Conservation (phyloP, 2,797 vertebrate genomes). For the Sebastes diaconus region DNA sequence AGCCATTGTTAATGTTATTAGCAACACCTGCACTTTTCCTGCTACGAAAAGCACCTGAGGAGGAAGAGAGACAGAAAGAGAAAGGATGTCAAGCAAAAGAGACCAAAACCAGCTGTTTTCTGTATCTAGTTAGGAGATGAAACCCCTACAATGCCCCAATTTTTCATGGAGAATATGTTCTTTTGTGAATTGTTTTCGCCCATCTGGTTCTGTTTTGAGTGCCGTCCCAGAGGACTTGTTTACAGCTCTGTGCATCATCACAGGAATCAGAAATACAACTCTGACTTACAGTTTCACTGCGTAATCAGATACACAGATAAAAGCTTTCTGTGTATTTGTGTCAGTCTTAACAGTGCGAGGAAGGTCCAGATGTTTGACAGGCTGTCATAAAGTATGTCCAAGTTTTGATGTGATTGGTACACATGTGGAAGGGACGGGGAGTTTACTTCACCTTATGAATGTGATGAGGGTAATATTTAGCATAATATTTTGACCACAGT, state of each 20-base stretch:
- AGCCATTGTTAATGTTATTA: neutral
- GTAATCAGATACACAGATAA: conserved; percentile 52
- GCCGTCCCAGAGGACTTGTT: conserved; percentile 68
- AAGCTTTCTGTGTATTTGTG: conserved; percentile 50
- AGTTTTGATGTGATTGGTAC: conserved; percentile 29
- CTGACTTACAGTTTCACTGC: conserved; percentile 38
- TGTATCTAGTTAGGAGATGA: conserved; percentile 56
- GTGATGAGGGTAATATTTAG: conserved; percentile 5
- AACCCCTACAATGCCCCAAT: conserved; percentile 54
- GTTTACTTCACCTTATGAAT: neutral
- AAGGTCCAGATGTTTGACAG: conserved; percentile 49
- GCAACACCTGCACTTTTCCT: neutral
- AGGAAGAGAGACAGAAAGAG: conserved; percentile 8
- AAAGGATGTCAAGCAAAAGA: conserved; percentile 27
- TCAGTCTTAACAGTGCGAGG: conserved; percentile 19
- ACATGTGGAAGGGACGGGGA: conserved; percentile 21
- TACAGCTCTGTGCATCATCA: conserved; percentile 69
- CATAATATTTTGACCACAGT: neutral
- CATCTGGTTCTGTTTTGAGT: conserved; percentile 67
- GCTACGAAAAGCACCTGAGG: conserved; percentile 36
- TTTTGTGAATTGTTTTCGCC: conserved; percentile 74
- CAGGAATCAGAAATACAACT: conserved; percentile 55
- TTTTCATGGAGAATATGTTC: conserved; percentile 66
- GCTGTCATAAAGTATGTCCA: conserved; percentile 14
- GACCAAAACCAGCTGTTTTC: conserved; percentile 66